Percentiles rank a stretch among this genome's conserved stretches.
Evolutionary conservation across 2,113 vertebrate species (phyloP).

Genomic region (Labeo catla): DNA sequence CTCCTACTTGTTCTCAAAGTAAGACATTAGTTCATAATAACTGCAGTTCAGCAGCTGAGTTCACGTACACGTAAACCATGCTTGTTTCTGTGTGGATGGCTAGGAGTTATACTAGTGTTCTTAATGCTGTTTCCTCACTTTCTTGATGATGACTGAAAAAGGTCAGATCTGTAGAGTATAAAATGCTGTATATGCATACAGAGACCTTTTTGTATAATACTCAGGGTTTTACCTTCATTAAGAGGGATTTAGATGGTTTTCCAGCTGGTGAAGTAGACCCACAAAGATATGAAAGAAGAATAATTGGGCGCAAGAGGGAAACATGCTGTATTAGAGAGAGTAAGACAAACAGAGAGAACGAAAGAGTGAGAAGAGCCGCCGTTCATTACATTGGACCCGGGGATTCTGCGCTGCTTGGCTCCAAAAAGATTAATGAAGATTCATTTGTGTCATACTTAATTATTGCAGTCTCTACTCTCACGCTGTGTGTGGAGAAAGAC

Average conservation of each 20-base stretch:
- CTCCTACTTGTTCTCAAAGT: slow-evolving; percentile 63
- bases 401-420: slow-evolving; percentile 37
- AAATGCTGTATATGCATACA: background rate
- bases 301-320: slow-evolving; percentile 9
- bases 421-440: slow-evolving; percentile 48
- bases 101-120: background rate
- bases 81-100: background rate
- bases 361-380: slow-evolving; percentile 15
- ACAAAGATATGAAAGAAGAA: background rate
- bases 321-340: background rate
- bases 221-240: background rate
- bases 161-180: background rate
- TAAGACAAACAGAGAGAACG: background rate
- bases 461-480: slow-evolving; percentile 2
- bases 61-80: background rate
- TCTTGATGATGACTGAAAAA: background rate
- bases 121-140: background rate
- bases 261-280: background rate
- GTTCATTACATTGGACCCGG: slow-evolving; percentile 33
- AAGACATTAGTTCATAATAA: slow-evolving; percentile 42
- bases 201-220: background rate
- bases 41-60: background rate
- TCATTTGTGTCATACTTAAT: slow-evolving; percentile 34
- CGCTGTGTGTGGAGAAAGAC: background rate
- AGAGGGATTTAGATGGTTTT: background rate